A percentile compares a stretch with the other conserved stretches of the same genome.
Evolutionary conservation across 2,888 invertebrate species (phyloP).

Genomic region (Thalpophila matura): DNA sequence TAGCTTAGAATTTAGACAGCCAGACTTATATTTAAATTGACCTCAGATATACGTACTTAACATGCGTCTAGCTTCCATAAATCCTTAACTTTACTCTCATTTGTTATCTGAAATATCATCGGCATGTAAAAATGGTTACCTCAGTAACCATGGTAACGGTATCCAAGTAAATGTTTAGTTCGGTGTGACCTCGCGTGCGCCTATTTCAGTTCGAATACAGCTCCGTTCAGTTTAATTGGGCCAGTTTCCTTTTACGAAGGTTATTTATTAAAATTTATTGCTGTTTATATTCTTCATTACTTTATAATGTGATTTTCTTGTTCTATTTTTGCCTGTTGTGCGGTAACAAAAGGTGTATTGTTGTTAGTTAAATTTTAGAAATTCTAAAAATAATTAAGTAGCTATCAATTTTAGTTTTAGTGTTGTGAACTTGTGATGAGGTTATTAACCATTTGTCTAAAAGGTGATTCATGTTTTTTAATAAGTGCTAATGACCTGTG

Average conservation of each 20-base stretch:
- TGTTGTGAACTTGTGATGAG: too few relatives aligned
- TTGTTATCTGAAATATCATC: constrained; percentile 39
- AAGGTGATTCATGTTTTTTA: background rate
- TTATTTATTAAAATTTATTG: constrained; percentile 44
- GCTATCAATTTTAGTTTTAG: background rate
- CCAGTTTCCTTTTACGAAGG: constrained; percentile 52
- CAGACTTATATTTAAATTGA: background rate
- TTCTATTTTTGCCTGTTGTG: background rate
- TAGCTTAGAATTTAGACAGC: background rate
- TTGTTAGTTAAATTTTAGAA: background rate
- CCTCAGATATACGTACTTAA: constrained; percentile 7
- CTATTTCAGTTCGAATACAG: constrained; percentile 41
- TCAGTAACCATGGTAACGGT: constrained; percentile 68
- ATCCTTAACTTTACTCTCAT: constrained; percentile 17
- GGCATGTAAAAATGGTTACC: constrained; percentile 44
- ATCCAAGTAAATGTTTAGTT: constrained; percentile 52
- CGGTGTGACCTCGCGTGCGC: constrained; percentile 61
- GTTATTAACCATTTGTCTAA: background rate
- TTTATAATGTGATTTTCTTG: constrained; percentile 23
- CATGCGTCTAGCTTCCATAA: constrained; percentile 42
- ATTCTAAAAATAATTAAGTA: background rate
- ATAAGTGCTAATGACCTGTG: background rate
- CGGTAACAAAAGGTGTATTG: background rate
- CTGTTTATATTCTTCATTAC: constrained; percentile 38
- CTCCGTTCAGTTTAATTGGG: constrained; percentile 49